Conservation (phyloP, 2,797 vertebrate genomes). For the Sandelia bainsii region DNA sequence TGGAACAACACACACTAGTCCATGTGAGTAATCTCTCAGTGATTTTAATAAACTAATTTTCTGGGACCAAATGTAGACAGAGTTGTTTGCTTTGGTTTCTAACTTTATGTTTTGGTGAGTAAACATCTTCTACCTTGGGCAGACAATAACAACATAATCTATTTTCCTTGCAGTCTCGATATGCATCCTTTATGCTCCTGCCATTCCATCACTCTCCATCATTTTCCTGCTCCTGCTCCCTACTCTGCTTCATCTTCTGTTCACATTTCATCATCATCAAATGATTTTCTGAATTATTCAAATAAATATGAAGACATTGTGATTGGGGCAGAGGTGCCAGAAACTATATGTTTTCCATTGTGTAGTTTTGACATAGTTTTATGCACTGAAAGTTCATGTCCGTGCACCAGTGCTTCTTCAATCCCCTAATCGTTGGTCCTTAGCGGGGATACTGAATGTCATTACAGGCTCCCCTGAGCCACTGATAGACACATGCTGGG, state of each 20-base stretch:
- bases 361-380: conserved; percentile 53
- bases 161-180: conserved; percentile 13
- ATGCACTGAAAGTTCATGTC: conserved; percentile 53
- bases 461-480: conserved; percentile 65
- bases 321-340: conserved; percentile 36
- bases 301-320: conserved; percentile 71
- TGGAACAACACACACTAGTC: not conserved
- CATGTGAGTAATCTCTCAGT: not conserved
- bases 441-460: conserved; percentile 70
- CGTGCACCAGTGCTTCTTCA: conserved; percentile 57
- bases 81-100: not conserved
- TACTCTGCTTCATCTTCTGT: conserved; percentile 44
- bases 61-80: conserved; percentile 7
- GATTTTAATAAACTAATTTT: conserved; percentile 6
- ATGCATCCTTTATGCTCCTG: conserved; percentile 24
- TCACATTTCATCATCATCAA: conserved; percentile 56
- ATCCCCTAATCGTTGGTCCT: conserved; percentile 69
- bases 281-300: conserved; percentile 47
- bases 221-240: conserved; percentile 28
- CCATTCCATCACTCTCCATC: conserved; percentile 10
- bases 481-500: conserved; percentile 72
- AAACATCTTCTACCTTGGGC: not conserved
- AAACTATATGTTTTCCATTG: conserved; percentile 41
- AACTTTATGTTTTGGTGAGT: conserved; percentile 8
- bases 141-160: conserved; percentile 14